Evolutionary conservation across 2,888 invertebrate species (phyloP).

Genomic region (Drosophila parthenogenetica): DNA sequence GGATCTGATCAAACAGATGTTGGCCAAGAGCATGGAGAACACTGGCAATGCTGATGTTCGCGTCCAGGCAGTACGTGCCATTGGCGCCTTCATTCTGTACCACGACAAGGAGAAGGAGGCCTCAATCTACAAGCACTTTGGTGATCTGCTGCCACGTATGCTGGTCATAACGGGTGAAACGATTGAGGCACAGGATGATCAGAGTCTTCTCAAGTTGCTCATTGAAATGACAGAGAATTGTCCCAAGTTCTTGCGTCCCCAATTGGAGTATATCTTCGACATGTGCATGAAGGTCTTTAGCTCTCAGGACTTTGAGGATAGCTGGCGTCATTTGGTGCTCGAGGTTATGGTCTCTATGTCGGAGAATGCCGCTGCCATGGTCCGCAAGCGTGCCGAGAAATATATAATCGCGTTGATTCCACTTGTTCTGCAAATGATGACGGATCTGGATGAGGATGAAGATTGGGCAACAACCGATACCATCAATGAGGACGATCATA

Average conservation of each 20-base stretch:
- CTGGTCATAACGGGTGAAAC: slow-evolving; percentile 91
- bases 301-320: slow-evolving; percentile 90
- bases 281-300: slow-evolving; percentile 93
- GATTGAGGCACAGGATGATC: slow-evolving; percentile 93
- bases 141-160: slow-evolving; percentile 92
- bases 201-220: slow-evolving; percentile 95
- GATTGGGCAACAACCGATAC: slow-evolving; percentile 95
- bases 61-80: slow-evolving; percentile 93
- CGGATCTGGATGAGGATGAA: slow-evolving; percentile 96
- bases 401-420: slow-evolving; percentile 93
- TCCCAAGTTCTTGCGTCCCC: slow-evolving; percentile 96
- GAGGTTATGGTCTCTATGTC: slow-evolving; percentile 93
- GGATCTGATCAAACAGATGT: slow-evolving; percentile 97
- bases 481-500: slow-evolving; percentile 95
- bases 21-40: slow-evolving; percentile 92
- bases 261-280: slow-evolving; percentile 93
- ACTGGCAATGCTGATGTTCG: slow-evolving; percentile 90
- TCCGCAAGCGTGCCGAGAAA: slow-evolving; percentile 95
- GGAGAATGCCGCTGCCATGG: slow-evolving; percentile 98
- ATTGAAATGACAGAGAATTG: slow-evolving; percentile 97
- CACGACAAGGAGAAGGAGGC: slow-evolving; percentile 94
- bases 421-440: slow-evolving; percentile 96
- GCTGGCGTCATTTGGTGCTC: slow-evolving; percentile 95
- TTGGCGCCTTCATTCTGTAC: slow-evolving; percentile 94
- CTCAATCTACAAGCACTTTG: slow-evolving; percentile 94